Evolutionary conservation across 2,797 vertebrate genomes (phyloP).

Genomic region (Anolis apletophallus): DNA sequence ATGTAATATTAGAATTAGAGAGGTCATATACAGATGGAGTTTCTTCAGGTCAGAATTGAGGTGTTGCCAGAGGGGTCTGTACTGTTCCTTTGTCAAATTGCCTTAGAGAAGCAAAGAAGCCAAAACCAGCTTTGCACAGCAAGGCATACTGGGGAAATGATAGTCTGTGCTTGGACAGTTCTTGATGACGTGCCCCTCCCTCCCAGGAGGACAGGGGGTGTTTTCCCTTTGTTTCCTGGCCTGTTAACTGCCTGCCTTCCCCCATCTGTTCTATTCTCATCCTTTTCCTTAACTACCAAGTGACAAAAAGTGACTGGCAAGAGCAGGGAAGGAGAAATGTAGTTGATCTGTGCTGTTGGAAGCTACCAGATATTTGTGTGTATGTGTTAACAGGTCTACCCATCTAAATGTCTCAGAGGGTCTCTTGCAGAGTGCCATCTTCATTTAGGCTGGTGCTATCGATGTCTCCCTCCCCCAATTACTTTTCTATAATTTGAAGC

Average conservation of each 20-base stretch:
- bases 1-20: conserved; percentile 27
- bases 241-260: conserved; percentile 71
- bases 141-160: conserved; percentile 70
- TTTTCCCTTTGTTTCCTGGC: conserved; percentile 72
- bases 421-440: conserved; percentile 1
- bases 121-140: conserved; percentile 38
- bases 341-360: background rate
- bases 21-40: background rate
- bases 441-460: conserved; percentile 62
- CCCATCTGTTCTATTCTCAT: conserved; percentile 67
- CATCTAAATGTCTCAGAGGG: conserved; percentile 38
- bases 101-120: background rate
- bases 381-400: conserved; percentile 42
- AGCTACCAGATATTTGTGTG: background rate
- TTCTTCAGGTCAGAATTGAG: background rate
- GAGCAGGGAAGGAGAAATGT: background rate
- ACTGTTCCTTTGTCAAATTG: background rate
- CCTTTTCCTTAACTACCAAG: conserved; percentile 33
- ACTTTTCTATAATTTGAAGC: conserved; percentile 58
- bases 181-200: conserved; percentile 70
- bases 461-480: background rate
- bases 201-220: conserved; percentile 65
- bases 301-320: conserved; percentile 18
- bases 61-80: rapidly evolving
- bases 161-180: conserved; percentile 61